Conservation (phyloP, 2,888 invertebrate genomes). For the Andricus quercusramuli region DNA sequence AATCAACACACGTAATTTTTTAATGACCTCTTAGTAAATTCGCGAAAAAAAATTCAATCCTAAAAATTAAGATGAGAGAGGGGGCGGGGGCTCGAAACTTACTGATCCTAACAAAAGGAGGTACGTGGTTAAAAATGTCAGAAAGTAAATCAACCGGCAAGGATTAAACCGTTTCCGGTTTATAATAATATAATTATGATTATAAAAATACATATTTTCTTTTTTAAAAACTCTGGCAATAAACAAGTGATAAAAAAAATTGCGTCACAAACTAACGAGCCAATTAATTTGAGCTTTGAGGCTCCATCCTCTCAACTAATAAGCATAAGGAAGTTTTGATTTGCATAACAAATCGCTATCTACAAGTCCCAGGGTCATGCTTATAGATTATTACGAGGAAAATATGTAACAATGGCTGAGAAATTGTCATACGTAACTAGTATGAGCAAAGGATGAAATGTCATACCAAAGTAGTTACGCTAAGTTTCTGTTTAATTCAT, state of each 20-base stretch:
- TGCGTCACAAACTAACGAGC: slow-evolving; percentile 17
- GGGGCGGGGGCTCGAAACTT: no score
- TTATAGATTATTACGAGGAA: slow-evolving; percentile 27
- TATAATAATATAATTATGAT: no score
- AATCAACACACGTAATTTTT: no score
- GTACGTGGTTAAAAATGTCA: no score
- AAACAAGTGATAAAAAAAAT: slow-evolving; percentile 34
- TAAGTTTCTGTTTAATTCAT: slow-evolving; percentile 48
- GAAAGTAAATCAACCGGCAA: no score
- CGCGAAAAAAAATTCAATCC: no score
- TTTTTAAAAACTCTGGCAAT: neutral
- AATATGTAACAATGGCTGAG: slow-evolving; percentile 38
- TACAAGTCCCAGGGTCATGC: slow-evolving; percentile 17
- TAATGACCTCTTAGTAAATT: no score
- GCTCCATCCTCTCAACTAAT: slow-evolving; percentile 31
- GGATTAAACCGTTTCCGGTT: no score
- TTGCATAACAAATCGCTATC: slow-evolving; percentile 36
- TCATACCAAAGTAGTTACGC: slow-evolving; percentile 54
- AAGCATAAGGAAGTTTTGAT: slow-evolving; percentile 40
- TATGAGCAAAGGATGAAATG: slow-evolving; percentile 49
- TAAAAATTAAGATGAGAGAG: no score
- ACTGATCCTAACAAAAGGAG: no score
- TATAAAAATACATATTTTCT: neutral
- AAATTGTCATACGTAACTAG: slow-evolving; percentile 32
- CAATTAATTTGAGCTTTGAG: slow-evolving; percentile 32